Percentiles rank a stretch among this genome's conserved stretches.
Conservation (phyloP, 2,113 vertebrate genomes). For the Sakesphorus luctuosus region DNA sequence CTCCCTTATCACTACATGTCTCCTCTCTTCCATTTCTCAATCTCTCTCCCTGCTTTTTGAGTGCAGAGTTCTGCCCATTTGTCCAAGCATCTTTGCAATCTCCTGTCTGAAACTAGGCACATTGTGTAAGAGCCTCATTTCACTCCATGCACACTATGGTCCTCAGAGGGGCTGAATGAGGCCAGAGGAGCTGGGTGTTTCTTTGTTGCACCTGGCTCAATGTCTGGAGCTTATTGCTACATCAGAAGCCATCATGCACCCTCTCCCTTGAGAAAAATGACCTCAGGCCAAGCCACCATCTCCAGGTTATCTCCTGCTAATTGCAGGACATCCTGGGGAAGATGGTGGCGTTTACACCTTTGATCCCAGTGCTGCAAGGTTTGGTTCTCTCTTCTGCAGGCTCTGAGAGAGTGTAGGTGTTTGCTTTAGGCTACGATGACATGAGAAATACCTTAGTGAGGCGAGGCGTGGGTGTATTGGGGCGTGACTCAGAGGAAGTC, state of each 20-base stretch:
- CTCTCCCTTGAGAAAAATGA: background rate
- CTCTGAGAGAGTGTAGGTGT: slow-evolving; percentile 62
- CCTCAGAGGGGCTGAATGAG: background rate
- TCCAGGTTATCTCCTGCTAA: background rate
- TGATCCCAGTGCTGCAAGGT: slow-evolving; percentile 10
- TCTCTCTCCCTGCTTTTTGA: background rate
- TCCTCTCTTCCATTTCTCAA: background rate
- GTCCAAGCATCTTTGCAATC: background rate
- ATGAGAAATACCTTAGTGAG: slow-evolving; percentile 78
- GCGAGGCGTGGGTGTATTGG: slow-evolving; percentile 77
- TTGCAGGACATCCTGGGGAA: slow-evolving; percentile 60
- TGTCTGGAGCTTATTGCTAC: background rate
- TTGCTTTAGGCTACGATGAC: slow-evolving; percentile 75
- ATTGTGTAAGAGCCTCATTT: background rate
- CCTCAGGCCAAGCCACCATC: slow-evolving; percentile 16
- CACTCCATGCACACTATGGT: background rate
- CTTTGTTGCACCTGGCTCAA: background rate
- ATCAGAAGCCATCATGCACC: background rate
- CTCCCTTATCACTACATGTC: background rate
- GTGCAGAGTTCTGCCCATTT: background rate
- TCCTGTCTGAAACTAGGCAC: background rate
- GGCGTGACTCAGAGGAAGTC: slow-evolving; percentile 78
- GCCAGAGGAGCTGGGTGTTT: background rate
- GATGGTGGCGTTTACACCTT: slow-evolving; percentile 22
- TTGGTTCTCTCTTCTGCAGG: slow-evolving; percentile 32